Conservation (phyloP, 2,888 invertebrate genomes). For the Ashinkailepas kermadecensis region DNA sequence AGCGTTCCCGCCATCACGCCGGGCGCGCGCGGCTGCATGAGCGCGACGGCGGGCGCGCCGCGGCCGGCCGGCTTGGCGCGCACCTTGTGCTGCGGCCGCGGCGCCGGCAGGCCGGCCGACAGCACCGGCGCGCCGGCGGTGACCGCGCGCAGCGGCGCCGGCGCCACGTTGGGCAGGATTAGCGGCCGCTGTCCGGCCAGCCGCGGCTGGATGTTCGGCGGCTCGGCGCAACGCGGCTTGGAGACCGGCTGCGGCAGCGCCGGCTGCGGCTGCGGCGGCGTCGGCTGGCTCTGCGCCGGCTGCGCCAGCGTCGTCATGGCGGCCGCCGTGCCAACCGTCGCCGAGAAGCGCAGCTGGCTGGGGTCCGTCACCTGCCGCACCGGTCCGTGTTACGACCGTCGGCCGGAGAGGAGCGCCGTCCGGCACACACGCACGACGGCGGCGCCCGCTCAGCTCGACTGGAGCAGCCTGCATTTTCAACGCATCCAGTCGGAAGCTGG, state of each 20-base stretch:
- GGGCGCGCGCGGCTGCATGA: conserved; percentile 18
- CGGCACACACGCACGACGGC: too few relatives aligned
- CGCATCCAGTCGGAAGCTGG: too few relatives aligned
- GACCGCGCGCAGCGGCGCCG: not conserved
- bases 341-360: conserved; percentile 14
- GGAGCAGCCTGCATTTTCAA: too few relatives aligned
- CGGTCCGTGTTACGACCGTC: not conserved
- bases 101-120: not conserved
- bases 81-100: conserved; percentile 14
- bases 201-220: conserved; percentile 15
- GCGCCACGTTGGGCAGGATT: conserved; percentile 13
- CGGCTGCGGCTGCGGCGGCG: conserved; percentile 28
- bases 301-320: conserved; percentile 25
- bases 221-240: conserved; percentile 1
- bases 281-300: conserved; percentile 25
- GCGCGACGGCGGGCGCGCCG: not conserved
- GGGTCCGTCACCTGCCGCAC: not conserved
- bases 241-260: conserved; percentile 24
- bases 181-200: conserved; percentile 21
- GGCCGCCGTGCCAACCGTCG: conserved; percentile 20
- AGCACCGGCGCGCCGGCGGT: not conserved
- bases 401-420: not conserved
- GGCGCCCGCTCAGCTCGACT: too few relatives aligned
- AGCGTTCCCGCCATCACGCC: not conserved
- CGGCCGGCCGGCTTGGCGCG: conserved; percentile 15